Evolutionary conservation across 2,797 vertebrate species (phyloP), one percentile per base, ranked within the genome.

Genomic region (Sebastes oblongus): DNA sequence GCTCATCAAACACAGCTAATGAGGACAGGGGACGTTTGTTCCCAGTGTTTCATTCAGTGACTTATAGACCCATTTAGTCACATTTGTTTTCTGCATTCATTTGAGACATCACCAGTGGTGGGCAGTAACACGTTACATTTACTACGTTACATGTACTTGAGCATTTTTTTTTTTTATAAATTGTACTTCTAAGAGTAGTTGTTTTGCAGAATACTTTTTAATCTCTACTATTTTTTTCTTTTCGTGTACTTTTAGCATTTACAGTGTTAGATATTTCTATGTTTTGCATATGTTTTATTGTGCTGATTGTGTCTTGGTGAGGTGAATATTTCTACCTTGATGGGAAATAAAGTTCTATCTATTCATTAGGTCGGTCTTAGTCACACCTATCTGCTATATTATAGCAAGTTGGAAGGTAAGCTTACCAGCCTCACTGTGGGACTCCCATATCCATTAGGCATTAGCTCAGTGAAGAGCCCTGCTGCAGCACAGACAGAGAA

Each of bases 1-100:
- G 22, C 55, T 68, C 30, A 82, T 81, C 54, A 81, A 78, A 83
- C 32, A 18, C 58, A 34, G 78, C 64, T 73, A 62, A 80, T 70
- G 29, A 39, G 59, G 27, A 86, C 66, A 88, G 56, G 8, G 69
- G 24, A 55, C 9, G 6, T 70, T 66, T 88, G 56, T 75, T 50
- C 72, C 36, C 4, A 56, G 39, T 6, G 12, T 46, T 85, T 77
- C 11, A 73, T 52, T 80, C 55, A 46, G 18, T 22, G 50, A 72
- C 20, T 39, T 18, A 62, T 6, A 29, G 39, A 65, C 16, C 20
- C 18, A 7, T 36, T 68, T 9, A 18, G 12, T 64, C 29, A 50
- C 14, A 34, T 54, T 10, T 50, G 34, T 36, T 36, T 46, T 58
- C 50, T 25, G 18, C 55, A 52, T 60, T 1, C 27, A 56, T 36